phyloP scores from a whole-genome alignment of 2,888 invertebrate genomes.

The Amphipoea oculea region DNA sequence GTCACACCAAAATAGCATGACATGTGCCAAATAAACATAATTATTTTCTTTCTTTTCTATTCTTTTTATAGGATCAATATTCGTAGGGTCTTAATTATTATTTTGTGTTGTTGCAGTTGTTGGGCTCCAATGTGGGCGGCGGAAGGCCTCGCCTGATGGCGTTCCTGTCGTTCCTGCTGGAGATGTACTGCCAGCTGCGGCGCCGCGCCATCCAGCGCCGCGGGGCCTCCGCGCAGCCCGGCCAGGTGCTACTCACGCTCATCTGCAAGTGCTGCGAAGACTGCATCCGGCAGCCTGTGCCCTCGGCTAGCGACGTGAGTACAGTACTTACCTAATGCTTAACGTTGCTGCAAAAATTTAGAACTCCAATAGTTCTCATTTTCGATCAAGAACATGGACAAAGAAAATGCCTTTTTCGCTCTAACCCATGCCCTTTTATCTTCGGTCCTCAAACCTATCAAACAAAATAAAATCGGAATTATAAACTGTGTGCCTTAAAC shows the following conservation, averaged over 20 bases:
- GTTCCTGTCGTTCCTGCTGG: constrained; percentile 97
- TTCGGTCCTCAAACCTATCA: neutral
- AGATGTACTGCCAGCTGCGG: constrained; percentile 97
- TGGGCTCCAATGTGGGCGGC: constrained; percentile 90
- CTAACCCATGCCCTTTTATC: no score
- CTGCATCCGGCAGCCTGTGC: constrained; percentile 95
- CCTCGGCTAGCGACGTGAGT: constrained; percentile 94
- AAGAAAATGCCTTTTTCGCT: neutral
- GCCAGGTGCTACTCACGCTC: constrained; percentile 94
- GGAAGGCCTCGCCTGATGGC: constrained; percentile 94
- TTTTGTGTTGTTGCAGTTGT: constrained; percentile 77
- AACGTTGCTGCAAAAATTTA: neutral
- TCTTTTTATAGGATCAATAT: no score
- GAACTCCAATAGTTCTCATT: neutral
- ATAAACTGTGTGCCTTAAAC: neutral
- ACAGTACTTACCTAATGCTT: no score
- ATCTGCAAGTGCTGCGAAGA: constrained; percentile 97
- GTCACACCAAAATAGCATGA: no score
- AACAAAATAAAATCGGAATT: neutral
- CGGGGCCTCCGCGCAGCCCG: constrained; percentile 90
- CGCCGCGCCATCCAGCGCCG: constrained; percentile 91
- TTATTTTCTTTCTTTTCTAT: no score
- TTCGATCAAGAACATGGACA: neutral
- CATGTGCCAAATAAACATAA: neutral
- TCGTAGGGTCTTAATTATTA: neutral